Base-by-base conservation (phyloP, 2,113 vertebrate genomes). In the Piprites chloris region DNA sequence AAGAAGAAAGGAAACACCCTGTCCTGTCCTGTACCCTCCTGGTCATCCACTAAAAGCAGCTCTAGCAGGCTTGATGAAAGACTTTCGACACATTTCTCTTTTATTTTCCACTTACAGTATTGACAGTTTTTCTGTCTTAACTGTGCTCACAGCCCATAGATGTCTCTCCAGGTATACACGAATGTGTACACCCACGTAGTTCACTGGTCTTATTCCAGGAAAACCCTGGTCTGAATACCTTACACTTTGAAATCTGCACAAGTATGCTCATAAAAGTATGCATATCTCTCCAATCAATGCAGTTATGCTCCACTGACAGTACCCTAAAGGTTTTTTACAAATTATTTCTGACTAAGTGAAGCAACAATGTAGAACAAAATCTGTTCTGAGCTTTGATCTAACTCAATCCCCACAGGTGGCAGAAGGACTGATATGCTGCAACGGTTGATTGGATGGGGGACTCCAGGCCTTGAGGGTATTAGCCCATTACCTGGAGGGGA, bases 321-420 rank as follows among this genome's bases (percentile, higher is more conserved):
- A 73, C 77, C 81, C 88, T 93, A 74, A 87, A 94, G 92, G 68
- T 77, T 73, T 87, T 90, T 58, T 66, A 91, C 75, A 78, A 93
- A 85, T 89, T 74, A 83, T 86, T 93, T 96, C 81, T 95, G 85
- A 91, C 66, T 93, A 66, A 95, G 42, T 74, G 65, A 71, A 95
- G 59, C 22, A 96, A 41, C 39, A 59, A 71, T 5, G 1, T 73
- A 96, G 93, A 77, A 92, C 24, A 95, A 95, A 95, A 90, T 41
- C 85, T 30, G 73, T 66, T 73, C 30, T 7, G 11, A 89, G 82
- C 91, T 97, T 85, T 87, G 85, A 87, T 83, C 91, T 82, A 73
- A 79, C 39, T 90, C 72, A 76, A 53, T 44, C 49, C 66, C 85
- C 55, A 91, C 61, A 92, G 83, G 56, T 95, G 88, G 92, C 84